Conservation (phyloP, 2,113 vertebrate species). For the Myodes glareolus region DNA sequence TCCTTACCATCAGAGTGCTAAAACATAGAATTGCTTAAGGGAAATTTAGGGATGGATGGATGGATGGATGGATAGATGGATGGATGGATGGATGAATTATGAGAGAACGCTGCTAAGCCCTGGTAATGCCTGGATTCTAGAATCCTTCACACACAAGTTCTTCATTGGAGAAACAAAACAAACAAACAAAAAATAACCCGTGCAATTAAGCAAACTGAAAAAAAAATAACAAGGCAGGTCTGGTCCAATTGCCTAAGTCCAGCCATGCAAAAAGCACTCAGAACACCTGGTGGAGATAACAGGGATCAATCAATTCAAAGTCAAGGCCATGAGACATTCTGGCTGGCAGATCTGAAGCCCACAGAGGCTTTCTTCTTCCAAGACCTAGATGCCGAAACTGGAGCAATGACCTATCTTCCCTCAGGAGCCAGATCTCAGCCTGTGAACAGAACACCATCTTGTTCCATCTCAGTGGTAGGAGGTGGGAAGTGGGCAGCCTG, state of each 20-base stretch:
- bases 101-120: background rate
- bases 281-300: conserved; percentile 52
- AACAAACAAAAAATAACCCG: conserved; percentile 13
- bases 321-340: background rate
- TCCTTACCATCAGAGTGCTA: background rate
- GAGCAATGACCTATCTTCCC: background rate
- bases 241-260: conserved; percentile 45
- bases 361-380: background rate
- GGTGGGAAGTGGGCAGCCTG: background rate
- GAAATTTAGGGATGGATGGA: background rate
- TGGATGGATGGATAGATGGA: background rate
- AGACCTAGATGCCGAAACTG: background rate
- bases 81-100: background rate
- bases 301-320: conserved; percentile 43
- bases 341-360: background rate
- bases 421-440: background rate
- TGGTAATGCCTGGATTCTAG: background rate
- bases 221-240: background rate
- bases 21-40: background rate
- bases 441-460: background rate
- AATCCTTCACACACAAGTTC: conserved; percentile 38
- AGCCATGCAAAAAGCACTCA: conserved; percentile 54
- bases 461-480: background rate
- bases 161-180: conserved; percentile 23
- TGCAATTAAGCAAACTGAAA: conserved; percentile 32